These are phyloP conservation scores for Gallinago undulata DNA, from an alignment of 2,113 vertebrate species.

Conservation along the genomic window DNA sequence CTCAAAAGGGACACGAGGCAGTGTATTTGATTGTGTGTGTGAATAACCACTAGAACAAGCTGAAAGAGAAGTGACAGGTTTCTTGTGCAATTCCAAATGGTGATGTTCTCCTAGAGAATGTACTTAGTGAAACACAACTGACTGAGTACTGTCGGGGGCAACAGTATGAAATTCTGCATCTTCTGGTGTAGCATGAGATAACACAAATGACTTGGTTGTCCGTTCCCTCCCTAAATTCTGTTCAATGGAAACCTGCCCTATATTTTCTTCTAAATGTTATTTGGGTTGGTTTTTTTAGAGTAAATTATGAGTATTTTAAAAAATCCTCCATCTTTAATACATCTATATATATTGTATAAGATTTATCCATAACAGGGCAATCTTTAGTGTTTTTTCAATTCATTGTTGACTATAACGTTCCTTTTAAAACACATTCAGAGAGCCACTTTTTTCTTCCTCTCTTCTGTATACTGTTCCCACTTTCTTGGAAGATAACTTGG, in stretches of 20 bases:
- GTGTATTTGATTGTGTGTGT: not conserved
- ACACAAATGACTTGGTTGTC: not conserved
- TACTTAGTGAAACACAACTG: not conserved
- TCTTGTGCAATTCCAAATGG: not conserved
- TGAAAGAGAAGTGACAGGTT: not conserved
- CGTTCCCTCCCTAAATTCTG: not conserved
- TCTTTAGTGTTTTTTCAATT: not conserved
- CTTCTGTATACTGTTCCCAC: not conserved
- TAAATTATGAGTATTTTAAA: not conserved
- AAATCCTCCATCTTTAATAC: not conserved
- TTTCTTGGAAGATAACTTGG: not conserved
- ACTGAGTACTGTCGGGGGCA: not conserved
- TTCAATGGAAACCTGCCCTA: not conserved
- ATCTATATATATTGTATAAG: not conserved
- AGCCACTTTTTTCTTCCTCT: not conserved
- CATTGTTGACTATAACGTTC: not conserved
- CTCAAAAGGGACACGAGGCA: not conserved
- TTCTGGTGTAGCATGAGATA: not conserved
- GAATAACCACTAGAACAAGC: not conserved
- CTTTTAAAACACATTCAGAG: not conserved
- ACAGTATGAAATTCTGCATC: not conserved
- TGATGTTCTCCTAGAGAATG: not conserved
- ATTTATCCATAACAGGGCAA: not conserved
- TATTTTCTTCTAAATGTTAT: not conserved
- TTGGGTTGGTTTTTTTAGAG: not conserved